Base-by-base conservation (phyloP, 2,888 invertebrate species). In the Microdon myrmicae region DNA sequence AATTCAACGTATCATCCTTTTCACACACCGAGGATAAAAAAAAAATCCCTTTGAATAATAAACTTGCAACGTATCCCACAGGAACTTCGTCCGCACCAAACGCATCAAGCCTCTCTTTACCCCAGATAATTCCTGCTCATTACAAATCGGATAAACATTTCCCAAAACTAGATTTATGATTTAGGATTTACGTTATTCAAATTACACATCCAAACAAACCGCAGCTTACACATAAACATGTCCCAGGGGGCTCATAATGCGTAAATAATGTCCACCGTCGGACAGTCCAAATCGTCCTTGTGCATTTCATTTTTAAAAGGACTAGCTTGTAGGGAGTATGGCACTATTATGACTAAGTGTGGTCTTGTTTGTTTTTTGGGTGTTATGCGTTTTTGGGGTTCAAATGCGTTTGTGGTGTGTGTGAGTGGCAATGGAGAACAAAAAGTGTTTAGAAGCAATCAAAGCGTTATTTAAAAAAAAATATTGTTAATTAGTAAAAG, bases 151-250 rank as follows among this genome's bases (percentile, higher is more conserved):
- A 17, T 9, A 26, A 9, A 47, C 56, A 64, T 64, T 45, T 35
- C 49, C 44, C 44, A 22, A 17, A 48, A 48, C 39, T 22, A 44
- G 45, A 38, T 31, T 38, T 38, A 28, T 64, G 38, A 47, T 64
- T 58, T 64, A 58, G 47, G 56, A 64, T 64, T 64, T 64, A n/a
- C n/a, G n/a, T n/a, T n/a, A 64, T 64, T 53, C 64, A 58, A 64
- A 64, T 51, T 51, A 56, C 56, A 64, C 56, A 56, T n/a, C n/a
- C 56, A 56, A 51, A 37, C 20, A 51, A 43, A 53, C 51, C 58
- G 64, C n/a, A n/a, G n/a, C 53, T 56, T 25, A 56, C 51, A 37
- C 47, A 64, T 58, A 53, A 32, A 31, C 37, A 37, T 31, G 32
- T 41, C 56, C 44, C 64, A 13, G 39, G 45, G 61, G 61, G 41